These are phyloP conservation scores for Phaetusa simplex DNA, from an alignment of 2,113 vertebrate species.

Conservation along the genomic window DNA sequence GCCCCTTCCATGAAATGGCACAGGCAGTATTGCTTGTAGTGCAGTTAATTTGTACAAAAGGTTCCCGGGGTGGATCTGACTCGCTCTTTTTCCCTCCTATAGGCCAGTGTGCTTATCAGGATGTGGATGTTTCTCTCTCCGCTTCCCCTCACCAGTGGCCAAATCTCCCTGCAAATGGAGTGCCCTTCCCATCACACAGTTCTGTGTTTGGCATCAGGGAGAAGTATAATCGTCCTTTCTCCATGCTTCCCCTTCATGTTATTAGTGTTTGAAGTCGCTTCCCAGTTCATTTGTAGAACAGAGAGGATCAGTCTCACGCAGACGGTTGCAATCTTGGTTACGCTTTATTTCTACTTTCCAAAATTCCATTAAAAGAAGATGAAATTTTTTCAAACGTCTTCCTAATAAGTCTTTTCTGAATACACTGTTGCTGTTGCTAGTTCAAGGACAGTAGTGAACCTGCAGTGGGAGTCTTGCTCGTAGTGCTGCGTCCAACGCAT, in stretches of 20 bases:
- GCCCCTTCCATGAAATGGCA: not conserved
- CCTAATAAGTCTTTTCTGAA: not conserved
- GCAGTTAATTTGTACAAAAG: not conserved
- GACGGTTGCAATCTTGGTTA: not conserved
- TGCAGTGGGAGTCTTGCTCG: not conserved
- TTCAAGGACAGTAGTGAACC: not conserved
- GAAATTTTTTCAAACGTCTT: not conserved
- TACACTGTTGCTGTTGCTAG: not conserved
- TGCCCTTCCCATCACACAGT: not conserved
- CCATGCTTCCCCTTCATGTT: not conserved
- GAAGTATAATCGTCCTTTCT: not conserved
- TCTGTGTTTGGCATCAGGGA: not conserved
- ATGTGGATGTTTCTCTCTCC: not conserved
- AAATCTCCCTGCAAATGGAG: not conserved
- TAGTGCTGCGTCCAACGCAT: rapidly evolving
- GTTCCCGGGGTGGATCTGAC: not conserved
- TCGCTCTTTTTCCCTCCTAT: not conserved
- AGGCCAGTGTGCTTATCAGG: not conserved
- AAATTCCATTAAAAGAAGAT: not conserved
- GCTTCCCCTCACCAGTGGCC: not conserved
- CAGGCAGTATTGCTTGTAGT: not conserved
- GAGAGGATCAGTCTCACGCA: not conserved
- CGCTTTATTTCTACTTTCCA: not conserved
- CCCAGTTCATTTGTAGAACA: not conserved
- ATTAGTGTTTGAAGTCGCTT: not conserved